phyloP scores from a whole-genome alignment of 2,888 invertebrate genomes.

The Drosophila austrosaltans region DNA sequence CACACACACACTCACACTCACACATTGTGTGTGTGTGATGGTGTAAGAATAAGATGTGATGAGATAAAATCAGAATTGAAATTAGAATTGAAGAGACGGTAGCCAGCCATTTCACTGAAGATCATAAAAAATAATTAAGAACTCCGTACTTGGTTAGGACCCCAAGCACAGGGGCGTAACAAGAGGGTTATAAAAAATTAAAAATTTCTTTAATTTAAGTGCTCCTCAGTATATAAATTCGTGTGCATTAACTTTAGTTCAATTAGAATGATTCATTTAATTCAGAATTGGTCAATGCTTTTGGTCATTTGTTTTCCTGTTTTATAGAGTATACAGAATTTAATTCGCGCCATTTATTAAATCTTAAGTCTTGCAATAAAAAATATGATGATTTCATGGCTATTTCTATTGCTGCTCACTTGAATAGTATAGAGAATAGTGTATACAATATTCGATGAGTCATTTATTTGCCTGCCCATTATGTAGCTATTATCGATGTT shows the following conservation, averaged over 20 bases:
- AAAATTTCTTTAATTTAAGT: too few relatives aligned
- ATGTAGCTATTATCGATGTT: slow-evolving; percentile 25
- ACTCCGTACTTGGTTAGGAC: slow-evolving; percentile 39
- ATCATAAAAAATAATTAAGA: slow-evolving; percentile 76
- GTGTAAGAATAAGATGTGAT: slow-evolving; percentile 14
- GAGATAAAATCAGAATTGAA: slow-evolving; percentile 25
- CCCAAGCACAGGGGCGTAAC: slow-evolving; percentile 20
- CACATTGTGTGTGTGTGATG: slow-evolving; percentile 14
- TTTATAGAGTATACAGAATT: too few relatives aligned
- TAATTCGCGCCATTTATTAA: too few relatives aligned
- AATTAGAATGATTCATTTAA: too few relatives aligned
- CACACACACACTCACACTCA: slow-evolving; percentile 35
- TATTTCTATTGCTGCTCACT: not conserved
- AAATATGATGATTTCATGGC: not conserved
- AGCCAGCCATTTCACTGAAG: slow-evolving; percentile 65
- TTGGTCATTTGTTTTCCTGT: too few relatives aligned
- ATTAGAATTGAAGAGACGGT: slow-evolving; percentile 51
- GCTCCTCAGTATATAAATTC: too few relatives aligned
- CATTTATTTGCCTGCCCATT: not conserved
- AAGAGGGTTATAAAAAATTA: too few relatives aligned
- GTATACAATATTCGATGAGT: slow-evolving; percentile 39
- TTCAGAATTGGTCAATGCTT: too few relatives aligned
- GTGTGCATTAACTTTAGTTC: too few relatives aligned
- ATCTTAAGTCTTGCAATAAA: too few relatives aligned
- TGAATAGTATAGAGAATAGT: slow-evolving; percentile 11